A percentile compares a stretch with the other conserved stretches of the same genome.
phyloP scores from a whole-genome alignment of 1,140 invertebrate species.

The Eubasilissa regina region DNA sequence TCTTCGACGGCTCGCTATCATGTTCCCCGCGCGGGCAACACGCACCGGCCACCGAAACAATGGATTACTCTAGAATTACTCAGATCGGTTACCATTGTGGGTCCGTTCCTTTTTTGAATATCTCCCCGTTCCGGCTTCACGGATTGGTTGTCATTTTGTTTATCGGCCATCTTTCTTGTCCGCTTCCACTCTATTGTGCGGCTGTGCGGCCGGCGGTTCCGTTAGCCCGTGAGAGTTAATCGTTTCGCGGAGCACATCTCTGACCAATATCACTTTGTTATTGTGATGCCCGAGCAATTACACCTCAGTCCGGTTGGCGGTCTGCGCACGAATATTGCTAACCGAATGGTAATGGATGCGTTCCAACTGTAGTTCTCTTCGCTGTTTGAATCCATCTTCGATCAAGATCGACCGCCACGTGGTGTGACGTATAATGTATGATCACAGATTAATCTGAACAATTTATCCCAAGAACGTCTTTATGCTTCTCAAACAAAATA shows the following conservation, averaged over 20 bases:
- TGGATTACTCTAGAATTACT: slow-evolving; percentile 41
- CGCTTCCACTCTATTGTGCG: neutral
- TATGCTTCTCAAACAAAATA: too few relatives aligned
- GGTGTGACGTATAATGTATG: neutral
- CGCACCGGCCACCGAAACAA: slow-evolving; percentile 27
- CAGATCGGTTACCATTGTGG: neutral
- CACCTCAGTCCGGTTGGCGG: too few relatives aligned
- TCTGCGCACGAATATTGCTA: too few relatives aligned
- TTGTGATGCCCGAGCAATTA: neutral
- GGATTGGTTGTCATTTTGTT: slow-evolving; percentile 36
- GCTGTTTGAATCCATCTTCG: too few relatives aligned
- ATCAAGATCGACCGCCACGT: too few relatives aligned
- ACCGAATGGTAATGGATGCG: too few relatives aligned
- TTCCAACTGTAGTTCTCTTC: too few relatives aligned
- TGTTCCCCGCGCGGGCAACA: slow-evolving; percentile 12
- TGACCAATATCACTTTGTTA: neutral
- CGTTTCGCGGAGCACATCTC: neutral
- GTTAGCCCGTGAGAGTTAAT: slow-evolving; percentile 8
- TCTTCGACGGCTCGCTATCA: slow-evolving; percentile 9
- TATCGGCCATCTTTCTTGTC: slow-evolving; percentile 31
- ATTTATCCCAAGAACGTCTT: too few relatives aligned
- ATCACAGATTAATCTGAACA: too few relatives aligned
- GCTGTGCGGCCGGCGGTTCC: neutral
- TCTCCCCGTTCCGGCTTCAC: slow-evolving; percentile 37
- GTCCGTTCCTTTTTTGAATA: neutral